phyloP scores from a whole-genome alignment of 2,888 invertebrate species.

The Tetragonula carbonaria region DNA sequence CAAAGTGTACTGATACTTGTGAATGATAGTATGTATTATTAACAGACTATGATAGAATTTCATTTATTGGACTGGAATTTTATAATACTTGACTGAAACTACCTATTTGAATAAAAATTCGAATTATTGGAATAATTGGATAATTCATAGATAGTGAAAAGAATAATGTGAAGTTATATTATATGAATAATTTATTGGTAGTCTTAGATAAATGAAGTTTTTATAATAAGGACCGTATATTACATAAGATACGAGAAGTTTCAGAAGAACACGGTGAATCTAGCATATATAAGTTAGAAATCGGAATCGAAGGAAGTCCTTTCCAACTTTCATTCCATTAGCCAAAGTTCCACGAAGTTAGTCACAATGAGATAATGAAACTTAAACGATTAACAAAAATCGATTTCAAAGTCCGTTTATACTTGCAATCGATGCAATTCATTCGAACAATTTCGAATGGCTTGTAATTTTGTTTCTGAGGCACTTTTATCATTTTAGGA shows the following conservation, averaged over 20 bases:
- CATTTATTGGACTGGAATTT: no score
- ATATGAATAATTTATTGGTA: background rate
- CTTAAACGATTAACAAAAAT: slow-evolving; percentile 53
- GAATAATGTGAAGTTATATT: background rate
- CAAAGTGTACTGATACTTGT: no score
- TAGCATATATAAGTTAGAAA: slow-evolving; percentile 33
- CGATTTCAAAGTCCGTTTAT: slow-evolving; percentile 26
- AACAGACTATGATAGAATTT: no score
- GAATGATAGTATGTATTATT: no score
- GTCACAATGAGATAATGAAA: slow-evolving; percentile 40
- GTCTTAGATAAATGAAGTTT: background rate
- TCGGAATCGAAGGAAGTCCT: slow-evolving; percentile 18
- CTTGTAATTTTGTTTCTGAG: slow-evolving; percentile 5
- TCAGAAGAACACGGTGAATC: background rate
- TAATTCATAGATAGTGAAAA: background rate
- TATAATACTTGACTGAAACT: background rate
- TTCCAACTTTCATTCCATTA: slow-evolving; percentile 24
- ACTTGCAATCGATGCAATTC: background rate
- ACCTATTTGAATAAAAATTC: background rate
- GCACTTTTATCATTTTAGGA: background rate
- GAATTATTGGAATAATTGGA: background rate
- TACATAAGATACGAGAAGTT: slow-evolving; percentile 27
- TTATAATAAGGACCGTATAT: background rate
- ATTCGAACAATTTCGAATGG: slow-evolving; percentile 3
- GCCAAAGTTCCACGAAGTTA: slow-evolving; percentile 42